Percentiles rank a stretch among this genome's conserved stretches.
These are phyloP conservation scores for Daboia siamensis DNA, from an alignment of 2,113 vertebrate species.

Conservation along the genomic window DNA sequence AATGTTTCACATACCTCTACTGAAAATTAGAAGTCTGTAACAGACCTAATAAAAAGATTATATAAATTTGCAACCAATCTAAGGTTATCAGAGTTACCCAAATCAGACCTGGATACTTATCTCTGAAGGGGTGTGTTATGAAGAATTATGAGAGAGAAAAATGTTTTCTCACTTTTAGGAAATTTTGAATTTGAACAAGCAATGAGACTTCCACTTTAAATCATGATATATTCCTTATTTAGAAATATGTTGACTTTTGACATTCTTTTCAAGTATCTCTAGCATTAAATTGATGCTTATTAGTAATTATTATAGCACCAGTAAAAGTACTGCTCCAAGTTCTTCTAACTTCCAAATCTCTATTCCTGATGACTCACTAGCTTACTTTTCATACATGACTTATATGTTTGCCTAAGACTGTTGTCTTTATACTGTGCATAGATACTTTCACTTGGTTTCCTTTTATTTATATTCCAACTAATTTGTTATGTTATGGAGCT, in stretches of 20 bases:
- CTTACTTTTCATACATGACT: neutral
- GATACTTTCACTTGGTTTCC: neutral
- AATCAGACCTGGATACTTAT: neutral
- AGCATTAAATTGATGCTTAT: neutral
- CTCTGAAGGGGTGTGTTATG: neutral
- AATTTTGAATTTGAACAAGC: neutral
- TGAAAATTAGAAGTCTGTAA: neutral
- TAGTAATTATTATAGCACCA: neutral
- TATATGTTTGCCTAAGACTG: neutral
- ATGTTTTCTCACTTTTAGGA: neutral
- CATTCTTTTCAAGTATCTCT: neutral
- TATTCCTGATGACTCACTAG: neutral
- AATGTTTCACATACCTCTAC: neutral
- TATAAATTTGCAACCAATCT: neutral
- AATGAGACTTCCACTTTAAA: neutral
- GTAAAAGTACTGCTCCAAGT: neutral
- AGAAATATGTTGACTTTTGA: neutral
- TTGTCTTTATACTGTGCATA: neutral
- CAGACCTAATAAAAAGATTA: neutral
- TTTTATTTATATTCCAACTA: neutral
- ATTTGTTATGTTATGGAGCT: neutral
- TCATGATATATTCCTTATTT: neutral
- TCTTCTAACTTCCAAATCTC: neutral
- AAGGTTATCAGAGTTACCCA: neutral
- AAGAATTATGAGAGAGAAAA: neutral